A percentile compares a stretch with the other conserved stretches of the same genome.
Conservation (phyloP, 2,888 invertebrate genomes). For the Drosophila subsilvestris region DNA sequence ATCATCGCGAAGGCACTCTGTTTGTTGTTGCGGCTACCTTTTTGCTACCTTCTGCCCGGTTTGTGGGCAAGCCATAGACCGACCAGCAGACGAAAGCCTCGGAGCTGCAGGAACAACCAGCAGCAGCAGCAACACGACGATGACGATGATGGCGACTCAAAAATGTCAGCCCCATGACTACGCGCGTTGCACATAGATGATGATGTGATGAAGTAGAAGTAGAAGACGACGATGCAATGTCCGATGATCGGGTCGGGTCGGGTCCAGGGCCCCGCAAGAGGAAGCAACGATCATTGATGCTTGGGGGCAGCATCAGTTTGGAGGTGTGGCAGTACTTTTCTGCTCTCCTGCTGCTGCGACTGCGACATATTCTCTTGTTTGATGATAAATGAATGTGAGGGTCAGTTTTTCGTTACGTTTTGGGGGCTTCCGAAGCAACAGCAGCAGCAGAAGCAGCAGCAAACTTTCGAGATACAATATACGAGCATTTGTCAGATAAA, state of each 20-base stretch:
- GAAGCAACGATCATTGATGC: constrained; percentile 1
- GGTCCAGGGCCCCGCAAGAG: background rate
- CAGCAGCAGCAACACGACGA: constrained; percentile 38
- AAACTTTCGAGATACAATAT: constrained; percentile 68
- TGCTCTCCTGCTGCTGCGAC: constrained; percentile 10
- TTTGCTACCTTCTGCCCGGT: constrained; percentile 64
- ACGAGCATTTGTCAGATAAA: constrained; percentile 78
- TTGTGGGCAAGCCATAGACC: constrained; percentile 54
- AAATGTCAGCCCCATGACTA: constrained; percentile 75
- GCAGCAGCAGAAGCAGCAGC: constrained; percentile 41
- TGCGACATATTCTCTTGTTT: constrained; percentile 68
- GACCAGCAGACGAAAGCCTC: constrained; percentile 33
- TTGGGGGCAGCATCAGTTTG: constrained; percentile 23
- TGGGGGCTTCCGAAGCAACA: constrained; percentile 10
- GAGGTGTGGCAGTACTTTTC: constrained; percentile 51
- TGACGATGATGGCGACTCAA: constrained; percentile 52
- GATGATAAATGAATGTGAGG: constrained; percentile 80
- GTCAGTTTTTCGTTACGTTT: constrained; percentile 65
- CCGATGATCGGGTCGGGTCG: constrained; percentile 36
- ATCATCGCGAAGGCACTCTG: constrained; percentile 80
- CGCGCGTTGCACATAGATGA: constrained; percentile 63
- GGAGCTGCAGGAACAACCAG: constrained; percentile 41
- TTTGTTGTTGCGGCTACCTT: constrained; percentile 45
- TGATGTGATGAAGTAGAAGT: constrained; percentile 80
- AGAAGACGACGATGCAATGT: constrained; percentile 42